Conservation (phyloP, 2,888 invertebrate species). For the Cheilosia urbana region DNA sequence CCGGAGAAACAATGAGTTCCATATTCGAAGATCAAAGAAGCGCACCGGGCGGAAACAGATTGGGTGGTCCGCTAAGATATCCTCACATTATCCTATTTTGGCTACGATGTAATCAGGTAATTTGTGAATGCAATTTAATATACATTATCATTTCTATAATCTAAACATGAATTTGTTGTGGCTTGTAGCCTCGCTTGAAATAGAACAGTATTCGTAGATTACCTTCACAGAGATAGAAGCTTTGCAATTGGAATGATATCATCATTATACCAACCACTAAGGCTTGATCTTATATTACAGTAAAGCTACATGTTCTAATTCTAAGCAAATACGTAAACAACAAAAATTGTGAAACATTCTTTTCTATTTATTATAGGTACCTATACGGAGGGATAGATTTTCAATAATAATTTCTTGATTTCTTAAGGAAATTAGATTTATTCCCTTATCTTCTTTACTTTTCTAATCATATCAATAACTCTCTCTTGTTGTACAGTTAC, state of each 20-base stretch:
- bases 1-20: slow-evolving; percentile 80
- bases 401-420: too few relatives aligned
- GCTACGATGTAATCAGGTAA: slow-evolving; percentile 92
- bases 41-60: slow-evolving; percentile 85
- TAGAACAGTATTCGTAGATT: not conserved
- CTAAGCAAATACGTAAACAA: too few relatives aligned
- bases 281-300: not conserved
- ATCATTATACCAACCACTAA: not conserved
- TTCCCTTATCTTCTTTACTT: too few relatives aligned
- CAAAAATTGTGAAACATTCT: too few relatives aligned
- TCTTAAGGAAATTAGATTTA: too few relatives aligned
- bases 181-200: too few relatives aligned
- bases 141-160: not conserved
- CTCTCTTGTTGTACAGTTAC: too few relatives aligned
- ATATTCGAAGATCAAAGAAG: slow-evolving; percentile 81
- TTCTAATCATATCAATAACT: too few relatives aligned
- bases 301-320: too few relatives aligned
- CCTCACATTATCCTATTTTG: slow-evolving; percentile 91
- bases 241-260: not conserved
- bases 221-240: not conserved
- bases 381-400: too few relatives aligned
- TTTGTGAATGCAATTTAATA: not conserved
- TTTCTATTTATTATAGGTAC: too few relatives aligned
- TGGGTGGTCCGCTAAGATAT: slow-evolving; percentile 91
- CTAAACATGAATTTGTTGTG: not conserved